These are phyloP conservation scores for Arrhopalites spinosus DNA, from an alignment of 2,888 invertebrate species.

Conservation along the genomic window DNA sequence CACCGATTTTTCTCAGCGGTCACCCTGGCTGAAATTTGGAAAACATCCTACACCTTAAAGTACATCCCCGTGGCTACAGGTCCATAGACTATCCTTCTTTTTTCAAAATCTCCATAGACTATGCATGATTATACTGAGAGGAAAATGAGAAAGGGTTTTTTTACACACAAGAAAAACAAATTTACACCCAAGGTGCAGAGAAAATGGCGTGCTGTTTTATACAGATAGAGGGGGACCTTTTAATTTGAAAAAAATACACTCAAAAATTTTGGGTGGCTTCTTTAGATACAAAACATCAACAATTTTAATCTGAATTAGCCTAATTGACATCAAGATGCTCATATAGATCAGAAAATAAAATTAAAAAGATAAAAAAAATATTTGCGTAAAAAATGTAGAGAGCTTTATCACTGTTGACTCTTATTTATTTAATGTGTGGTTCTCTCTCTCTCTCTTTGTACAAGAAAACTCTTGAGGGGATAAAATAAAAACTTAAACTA, in stretches of 20 bases:
- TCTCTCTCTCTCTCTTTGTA: neutral
- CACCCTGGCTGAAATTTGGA: slow-evolving; percentile 94
- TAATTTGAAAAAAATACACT: neutral
- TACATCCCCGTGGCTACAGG: slow-evolving; percentile 56
- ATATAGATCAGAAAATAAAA: slow-evolving; percentile 20
- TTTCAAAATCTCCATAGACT: neutral
- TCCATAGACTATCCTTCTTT: slow-evolving; percentile 44
- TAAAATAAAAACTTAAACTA: too few species aligned
- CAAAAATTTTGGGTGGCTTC: neutral
- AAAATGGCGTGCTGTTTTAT: slow-evolving; percentile 8
- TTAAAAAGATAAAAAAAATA: neutral
- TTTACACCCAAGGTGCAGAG: slow-evolving; percentile 30
- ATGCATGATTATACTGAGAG: slow-evolving; percentile 1
- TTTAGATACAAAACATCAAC: neutral
- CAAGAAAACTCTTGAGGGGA: neutral
- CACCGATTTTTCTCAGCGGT: slow-evolving; percentile 95
- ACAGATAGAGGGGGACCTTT: neutral
- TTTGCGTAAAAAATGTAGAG: slow-evolving; percentile 45
- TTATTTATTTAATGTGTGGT: slow-evolving; percentile 38
- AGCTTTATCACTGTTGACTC: slow-evolving; percentile 51
- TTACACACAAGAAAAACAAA: slow-evolving; percentile 10
- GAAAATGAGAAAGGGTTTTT: neutral
- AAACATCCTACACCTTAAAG: slow-evolving; percentile 77
- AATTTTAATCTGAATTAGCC: neutral
- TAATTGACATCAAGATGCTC: slow-evolving; percentile 14